Conservation (phyloP, 2,113 vertebrate genomes). For the Grallaria varia region DNA sequence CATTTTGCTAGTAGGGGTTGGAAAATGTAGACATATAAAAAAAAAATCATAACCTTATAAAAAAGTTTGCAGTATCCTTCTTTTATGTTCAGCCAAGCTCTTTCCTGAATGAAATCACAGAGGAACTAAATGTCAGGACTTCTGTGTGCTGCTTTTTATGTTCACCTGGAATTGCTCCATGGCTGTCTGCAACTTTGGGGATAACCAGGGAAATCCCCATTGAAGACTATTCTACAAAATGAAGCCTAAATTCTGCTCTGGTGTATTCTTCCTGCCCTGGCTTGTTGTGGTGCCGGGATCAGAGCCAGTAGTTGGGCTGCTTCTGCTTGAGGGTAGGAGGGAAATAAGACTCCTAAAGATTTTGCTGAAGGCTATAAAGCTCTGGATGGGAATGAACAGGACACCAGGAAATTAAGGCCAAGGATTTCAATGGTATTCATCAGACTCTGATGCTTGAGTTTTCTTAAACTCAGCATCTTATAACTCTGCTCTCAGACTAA, state of each 20-base stretch:
- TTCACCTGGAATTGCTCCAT: background rate
- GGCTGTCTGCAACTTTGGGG: background rate
- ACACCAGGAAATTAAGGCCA: background rate
- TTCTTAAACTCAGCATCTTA: background rate
- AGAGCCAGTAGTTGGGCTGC: background rate
- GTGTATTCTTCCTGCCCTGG: background rate
- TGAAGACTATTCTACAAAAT: background rate
- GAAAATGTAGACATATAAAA: background rate
- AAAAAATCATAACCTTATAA: background rate
- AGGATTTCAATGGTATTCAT: background rate
- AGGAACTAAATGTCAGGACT: background rate
- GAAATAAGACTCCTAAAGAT: background rate
- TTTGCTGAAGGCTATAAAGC: background rate
- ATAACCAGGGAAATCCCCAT: background rate
- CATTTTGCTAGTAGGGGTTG: background rate
- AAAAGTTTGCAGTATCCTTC: background rate
- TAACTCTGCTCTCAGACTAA: background rate
- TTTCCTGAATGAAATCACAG: background rate
- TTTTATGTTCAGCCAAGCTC: background rate
- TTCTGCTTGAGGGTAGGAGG: background rate
- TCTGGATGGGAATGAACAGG: background rate
- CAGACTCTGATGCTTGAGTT: background rate
- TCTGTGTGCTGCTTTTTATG: background rate
- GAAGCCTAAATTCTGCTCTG: accelerated
- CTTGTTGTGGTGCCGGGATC: background rate